Evolutionary conservation across 2,888 invertebrate species (phyloP).

Genomic region (Harmothoe impar): DNA sequence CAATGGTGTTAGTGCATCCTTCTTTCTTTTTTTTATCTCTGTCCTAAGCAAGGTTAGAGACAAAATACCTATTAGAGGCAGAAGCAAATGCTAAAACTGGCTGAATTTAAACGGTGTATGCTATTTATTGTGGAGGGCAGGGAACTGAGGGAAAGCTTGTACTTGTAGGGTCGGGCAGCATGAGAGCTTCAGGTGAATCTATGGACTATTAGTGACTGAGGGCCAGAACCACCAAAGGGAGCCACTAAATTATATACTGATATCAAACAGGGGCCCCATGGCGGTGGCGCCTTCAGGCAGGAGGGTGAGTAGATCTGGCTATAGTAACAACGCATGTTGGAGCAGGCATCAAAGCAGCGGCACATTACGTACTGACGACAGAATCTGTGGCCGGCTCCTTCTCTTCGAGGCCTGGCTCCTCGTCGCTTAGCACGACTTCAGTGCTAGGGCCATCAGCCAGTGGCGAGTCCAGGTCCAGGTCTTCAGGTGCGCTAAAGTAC

Average conservation of each 20-base stretch:
- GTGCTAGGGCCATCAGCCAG: neutral
- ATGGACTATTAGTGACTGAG: slow-evolving; percentile 55
- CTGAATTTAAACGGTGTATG: too few species aligned
- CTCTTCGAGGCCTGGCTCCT: neutral
- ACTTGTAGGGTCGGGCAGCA: neutral
- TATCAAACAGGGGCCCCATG: slow-evolving; percentile 8
- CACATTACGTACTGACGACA: slow-evolving; percentile 56
- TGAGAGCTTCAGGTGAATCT: slow-evolving; percentile 10
- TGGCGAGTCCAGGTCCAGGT: slow-evolving; percentile 64
- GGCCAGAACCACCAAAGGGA: slow-evolving; percentile 45
- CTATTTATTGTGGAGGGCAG: too few species aligned
- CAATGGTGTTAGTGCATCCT: too few species aligned
- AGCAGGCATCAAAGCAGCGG: slow-evolving; percentile 47
- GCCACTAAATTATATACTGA: neutral
- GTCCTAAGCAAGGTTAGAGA: too few species aligned
- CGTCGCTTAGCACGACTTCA: slow-evolving; percentile 9
- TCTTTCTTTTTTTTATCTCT: too few species aligned
- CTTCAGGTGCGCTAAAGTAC: slow-evolving; percentile 69
- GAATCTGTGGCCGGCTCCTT: slow-evolving; percentile 38
- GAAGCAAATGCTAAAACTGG: too few species aligned
- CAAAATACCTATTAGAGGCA: too few species aligned
- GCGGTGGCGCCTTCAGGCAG: slow-evolving; percentile 19
- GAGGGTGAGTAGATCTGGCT: slow-evolving; percentile 50
- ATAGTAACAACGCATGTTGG: neutral
- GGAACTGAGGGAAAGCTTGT: too few species aligned